Evolutionary conservation across 2,888 invertebrate genomes (phyloP), one percentile per base, ranked within the genome.

Genomic region (Melieria omissa): DNA sequence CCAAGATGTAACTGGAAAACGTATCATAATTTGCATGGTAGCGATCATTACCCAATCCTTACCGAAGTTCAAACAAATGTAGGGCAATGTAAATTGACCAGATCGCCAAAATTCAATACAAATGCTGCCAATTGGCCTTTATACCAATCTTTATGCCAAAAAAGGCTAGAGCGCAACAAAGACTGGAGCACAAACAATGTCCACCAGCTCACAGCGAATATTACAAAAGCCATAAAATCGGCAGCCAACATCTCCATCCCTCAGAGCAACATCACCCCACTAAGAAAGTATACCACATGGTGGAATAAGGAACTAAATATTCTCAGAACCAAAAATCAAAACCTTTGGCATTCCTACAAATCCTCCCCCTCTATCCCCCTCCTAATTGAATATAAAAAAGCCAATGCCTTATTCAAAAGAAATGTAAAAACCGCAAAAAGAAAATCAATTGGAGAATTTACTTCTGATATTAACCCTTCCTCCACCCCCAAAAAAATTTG

Each of bases 401-500:
- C 60, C 7, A 60, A 60, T 42, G 60, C 60, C 6, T 12, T 41
- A 42, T 60, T 60, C 44, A 60, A 60, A 60, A 16, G 16, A 9
- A 9, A 12, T 44, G 60, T 60, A 10, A 60, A 60, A 42, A 12
- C 4, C 4, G 44, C 42, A 12, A 60, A 60, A 42, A 16, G 42
- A 10, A 16, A 61, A 61, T 2, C 61, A 3, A 44, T 61, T 9
- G 61, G 14, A 41, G 45, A 42, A 3, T 44, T 61, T 44, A 44
- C 61, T 12, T 44, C 61, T 12, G 61, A 61, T 12, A 61, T 61
- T 5, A 61, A 60, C 42, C 60, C 60, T 12, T 6, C 5, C 5
- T 60, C 10, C 42, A 10, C 16, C 9, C 60, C 60, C 8, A 60
- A 60, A 10, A 60, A 60, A 60, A 61, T 61, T 44, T 61, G 61